Percentiles rank a stretch among this genome's conserved stretches.
phyloP scores from a whole-genome alignment of 2,888 invertebrate genomes.

The Myopa testacea region DNA sequence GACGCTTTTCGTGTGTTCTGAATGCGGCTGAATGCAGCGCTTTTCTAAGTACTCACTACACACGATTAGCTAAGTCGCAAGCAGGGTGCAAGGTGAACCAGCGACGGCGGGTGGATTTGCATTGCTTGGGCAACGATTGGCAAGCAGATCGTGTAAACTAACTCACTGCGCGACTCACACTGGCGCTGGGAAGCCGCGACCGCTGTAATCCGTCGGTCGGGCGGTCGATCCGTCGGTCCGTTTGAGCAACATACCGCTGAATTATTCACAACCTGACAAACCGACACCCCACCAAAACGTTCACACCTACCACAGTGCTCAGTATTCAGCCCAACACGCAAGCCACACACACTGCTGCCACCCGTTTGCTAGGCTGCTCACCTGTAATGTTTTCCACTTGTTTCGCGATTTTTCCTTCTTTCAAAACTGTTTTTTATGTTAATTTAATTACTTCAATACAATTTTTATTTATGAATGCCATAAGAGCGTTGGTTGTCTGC shows the following conservation, averaged over 20 bases:
- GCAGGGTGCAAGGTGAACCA: constrained; percentile 16
- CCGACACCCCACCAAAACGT: not conserved
- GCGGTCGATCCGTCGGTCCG: not conserved
- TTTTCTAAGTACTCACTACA: constrained; percentile 1
- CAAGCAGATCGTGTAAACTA: constrained; percentile 28
- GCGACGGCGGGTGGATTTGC: constrained; percentile 17
- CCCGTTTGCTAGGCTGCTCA: not conserved
- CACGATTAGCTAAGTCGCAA: not conserved
- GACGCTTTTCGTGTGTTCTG: too few species aligned
- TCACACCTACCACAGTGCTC: constrained; percentile 4
- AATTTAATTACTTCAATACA: constrained; percentile 31
- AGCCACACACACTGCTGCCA: not conserved
- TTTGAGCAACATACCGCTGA: not conserved
- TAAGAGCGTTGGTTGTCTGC: not conserved
- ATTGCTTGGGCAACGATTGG: too few species aligned
- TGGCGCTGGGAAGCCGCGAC: constrained; percentile 11
- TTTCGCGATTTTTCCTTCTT: constrained; percentile 2
- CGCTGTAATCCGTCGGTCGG: constrained; percentile 1
- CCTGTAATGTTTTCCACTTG: not conserved
- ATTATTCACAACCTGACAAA: not conserved
- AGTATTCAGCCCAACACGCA: not conserved
- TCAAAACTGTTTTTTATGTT: constrained; percentile 19
- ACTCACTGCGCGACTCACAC: constrained; percentile 27
- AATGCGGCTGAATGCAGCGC: not conserved
- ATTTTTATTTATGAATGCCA: constrained; percentile 26